Evolutionary conservation across 2,888 invertebrate genomes (phyloP), one percentile per base, ranked within the genome.

Genomic region (Dorcus hopei): DNA sequence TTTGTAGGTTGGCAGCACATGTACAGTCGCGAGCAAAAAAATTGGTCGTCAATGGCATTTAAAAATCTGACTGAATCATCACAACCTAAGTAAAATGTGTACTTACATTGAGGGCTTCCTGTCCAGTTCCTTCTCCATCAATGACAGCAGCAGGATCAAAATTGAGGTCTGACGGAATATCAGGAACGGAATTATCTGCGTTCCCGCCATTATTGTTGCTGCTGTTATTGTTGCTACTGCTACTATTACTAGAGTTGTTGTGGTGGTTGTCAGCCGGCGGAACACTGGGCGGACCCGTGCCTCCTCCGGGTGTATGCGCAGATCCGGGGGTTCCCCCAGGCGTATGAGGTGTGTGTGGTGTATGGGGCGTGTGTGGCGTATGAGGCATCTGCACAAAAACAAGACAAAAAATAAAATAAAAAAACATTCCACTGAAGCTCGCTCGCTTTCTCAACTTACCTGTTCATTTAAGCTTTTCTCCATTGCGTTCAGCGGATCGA

Each of bases 71-170:
- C 14, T 14, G n/a, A n/a, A n/a, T n/a, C n/a, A n/a, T n/a, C 14
- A 14, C 14, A 6, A 33, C 3, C 2, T 6, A 33, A 33, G 3
- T 33, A 33, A 33, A 33, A 6, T 33, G 26, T 33, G 26, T 33
- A 87, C 93, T 91, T 82, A 95, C 95, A 83, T 95, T 95, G 70
- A 96, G 85, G 66, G 89, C 89, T 80, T 95, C 94, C 74, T 90
- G 89, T 43, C 87, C 84, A 63, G 91, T 90, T 67, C 92, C 93
- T 79, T 95, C 95, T 57, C 93, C 93, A 72, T 94, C 95, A 72
- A 95, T 95, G 69, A 94, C 93, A 65, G 93, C 91, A 65, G 94
- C 90, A 41, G 95, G 95, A 80, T 95, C 95, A 76, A 96, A 95
- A 80, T 93, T 93, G 73, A 95, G 85, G 79, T 94, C 94, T 54